phyloP scores from a whole-genome alignment of 2,113 vertebrate species.

The Chaenocephalus aceratus region DNA sequence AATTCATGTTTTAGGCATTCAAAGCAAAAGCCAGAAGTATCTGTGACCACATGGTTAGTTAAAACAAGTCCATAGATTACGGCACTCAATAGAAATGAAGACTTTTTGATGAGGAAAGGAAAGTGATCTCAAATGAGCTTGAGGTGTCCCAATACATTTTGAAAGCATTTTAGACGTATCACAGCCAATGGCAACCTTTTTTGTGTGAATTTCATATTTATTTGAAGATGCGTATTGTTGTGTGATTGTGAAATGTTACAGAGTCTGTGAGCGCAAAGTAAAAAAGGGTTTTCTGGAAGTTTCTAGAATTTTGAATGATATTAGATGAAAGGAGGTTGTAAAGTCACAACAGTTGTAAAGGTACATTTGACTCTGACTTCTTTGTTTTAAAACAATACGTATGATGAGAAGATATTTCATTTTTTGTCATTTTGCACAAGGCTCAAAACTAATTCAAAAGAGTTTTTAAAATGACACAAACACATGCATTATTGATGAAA shows the following conservation, averaged over 20 bases:
- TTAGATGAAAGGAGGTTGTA: conserved; percentile 28
- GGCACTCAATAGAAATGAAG: conserved; percentile 3
- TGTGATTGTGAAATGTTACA: conserved; percentile 59
- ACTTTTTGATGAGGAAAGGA: neutral
- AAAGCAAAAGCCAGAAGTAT: conserved; percentile 34
- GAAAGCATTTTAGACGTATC: conserved; percentile 26
- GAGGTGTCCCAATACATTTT: conserved; percentile 24
- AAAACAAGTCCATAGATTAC: conserved; percentile 8
- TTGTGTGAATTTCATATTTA: conserved; percentile 71
- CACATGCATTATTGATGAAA: conserved; percentile 21
- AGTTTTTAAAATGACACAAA: conserved; percentile 26
- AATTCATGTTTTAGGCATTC: conserved; percentile 23
- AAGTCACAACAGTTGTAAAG: conserved; percentile 38
- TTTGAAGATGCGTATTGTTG: conserved; percentile 61
- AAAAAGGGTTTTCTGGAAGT: conserved; percentile 58
- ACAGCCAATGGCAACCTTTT: conserved; percentile 3
- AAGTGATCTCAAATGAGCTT: neutral
- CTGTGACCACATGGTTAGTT: conserved; percentile 31
- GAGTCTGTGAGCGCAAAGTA: conserved; percentile 48
- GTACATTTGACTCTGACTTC: conserved; percentile 58
- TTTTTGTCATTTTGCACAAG: conserved; percentile 40
- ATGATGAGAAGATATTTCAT: conserved; percentile 2
- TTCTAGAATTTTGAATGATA: conserved; percentile 55
- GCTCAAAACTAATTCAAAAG: conserved; percentile 25
- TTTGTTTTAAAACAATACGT: conserved; percentile 31